Evolutionary conservation across 2,888 invertebrate species (phyloP).

Genomic region (Conchocele bisecta): DNA sequence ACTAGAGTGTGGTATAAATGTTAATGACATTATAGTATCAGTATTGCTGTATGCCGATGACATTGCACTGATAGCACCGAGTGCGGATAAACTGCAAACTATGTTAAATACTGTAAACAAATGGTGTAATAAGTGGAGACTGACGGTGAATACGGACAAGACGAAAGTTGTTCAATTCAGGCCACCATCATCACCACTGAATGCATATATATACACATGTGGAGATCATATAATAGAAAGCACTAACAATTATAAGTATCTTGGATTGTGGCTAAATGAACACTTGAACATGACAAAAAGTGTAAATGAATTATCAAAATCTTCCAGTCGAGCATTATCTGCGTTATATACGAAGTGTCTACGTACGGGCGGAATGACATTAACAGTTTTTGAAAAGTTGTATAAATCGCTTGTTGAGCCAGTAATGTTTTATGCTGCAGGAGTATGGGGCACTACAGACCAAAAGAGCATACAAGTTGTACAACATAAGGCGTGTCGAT

Average conservation of each 20-base stretch:
- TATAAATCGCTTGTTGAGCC: constrained; percentile 2
- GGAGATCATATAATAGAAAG: background rate
- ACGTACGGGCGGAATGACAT: constrained; percentile 8
- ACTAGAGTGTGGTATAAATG: background rate
- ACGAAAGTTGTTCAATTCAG: constrained; percentile 24
- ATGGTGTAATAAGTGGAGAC: constrained; percentile 22
- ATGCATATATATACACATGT: background rate
- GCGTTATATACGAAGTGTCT: constrained; percentile 1
- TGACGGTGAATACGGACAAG: constrained; percentile 10
- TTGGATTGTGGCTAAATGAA: constrained; percentile 16
- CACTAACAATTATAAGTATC: constrained; percentile 3
- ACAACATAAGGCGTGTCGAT: constrained; percentile 1
- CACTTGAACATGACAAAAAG: background rate
- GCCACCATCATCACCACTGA: background rate
- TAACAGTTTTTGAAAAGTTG: background rate
- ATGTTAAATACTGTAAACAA: constrained; percentile 4
- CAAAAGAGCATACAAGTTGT: background rate
- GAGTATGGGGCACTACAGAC: background rate
- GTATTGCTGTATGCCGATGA: constrained; percentile 28
- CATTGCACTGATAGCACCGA: constrained; percentile 15
- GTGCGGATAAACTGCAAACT: constrained; percentile 4
- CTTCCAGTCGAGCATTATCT: constrained; percentile 18
- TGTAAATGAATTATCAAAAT: constrained; percentile 17
- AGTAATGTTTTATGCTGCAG: constrained; percentile 1
- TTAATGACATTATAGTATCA: background rate